Evolutionary conservation across 2,797 vertebrate genomes (phyloP), one percentile per base, ranked within the genome.

Genomic region (Huso huso): DNA sequence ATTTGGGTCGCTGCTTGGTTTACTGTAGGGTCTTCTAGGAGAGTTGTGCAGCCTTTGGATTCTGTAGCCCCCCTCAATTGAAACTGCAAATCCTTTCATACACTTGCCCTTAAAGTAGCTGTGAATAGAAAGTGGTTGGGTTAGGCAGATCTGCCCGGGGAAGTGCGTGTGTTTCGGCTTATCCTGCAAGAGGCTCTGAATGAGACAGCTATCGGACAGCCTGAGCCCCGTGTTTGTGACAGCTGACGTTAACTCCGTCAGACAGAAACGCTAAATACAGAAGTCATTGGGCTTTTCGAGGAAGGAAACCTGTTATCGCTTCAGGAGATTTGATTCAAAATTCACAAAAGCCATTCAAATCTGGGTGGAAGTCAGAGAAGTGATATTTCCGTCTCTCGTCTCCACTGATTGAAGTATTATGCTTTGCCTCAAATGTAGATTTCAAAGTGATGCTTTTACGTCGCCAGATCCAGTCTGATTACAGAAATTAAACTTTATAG

Each of bases 291-390:
- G 9, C 7, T 49, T 66, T 66, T 51, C 48, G 12, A 15, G 13
- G 57, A 61, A 23, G 57, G 49, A 61, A 55, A 7, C 66, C 50
- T 58, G 18, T 67, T 15, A 67, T 67, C 66, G 51, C 11, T 51
- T 61, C 58, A 11, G 9, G 8, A 57, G 49, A 67, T 67, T 67
- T 53, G 48, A 2, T 66, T 37, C 10, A 11, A 15, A n/a, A 9
- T 57, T 53, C 9, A 50, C n/a, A 4, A 60, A 10, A 15, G 49
- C 49, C 15, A 48, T 48, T 53, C 8, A 4, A 37, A 37, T 67
- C 60, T 51, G 2, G 18, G 58, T 49, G 6, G 10, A 11, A n/a
- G 13, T 5, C n/a, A 48, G 11, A 23, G 50, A 58, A 66, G 49
- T n/a, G 48, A 13, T 61, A 18, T 52, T 62, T 67, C 49, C 10